A percentile compares a stretch with the other conserved stretches of the same genome.
Conservation (phyloP, 2,797 vertebrate species). For the Alcedo atthis region DNA sequence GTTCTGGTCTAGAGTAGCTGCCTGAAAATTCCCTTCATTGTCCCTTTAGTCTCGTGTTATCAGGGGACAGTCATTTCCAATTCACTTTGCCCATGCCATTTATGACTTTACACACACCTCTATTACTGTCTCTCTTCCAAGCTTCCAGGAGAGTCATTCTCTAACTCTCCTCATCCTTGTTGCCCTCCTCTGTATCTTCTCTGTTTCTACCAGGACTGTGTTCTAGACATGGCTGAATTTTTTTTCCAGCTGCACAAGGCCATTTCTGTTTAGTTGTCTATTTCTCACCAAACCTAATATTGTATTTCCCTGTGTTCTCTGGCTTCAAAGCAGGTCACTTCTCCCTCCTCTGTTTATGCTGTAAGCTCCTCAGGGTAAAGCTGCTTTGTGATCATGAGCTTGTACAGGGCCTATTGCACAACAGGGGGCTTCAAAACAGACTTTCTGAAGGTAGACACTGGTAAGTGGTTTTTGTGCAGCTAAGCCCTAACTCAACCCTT, state of each 20-base stretch:
- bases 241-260: background rate
- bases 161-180: background rate
- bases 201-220: background rate
- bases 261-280: background rate
- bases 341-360: background rate
- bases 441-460: background rate
- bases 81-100: background rate
- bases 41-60: background rate
- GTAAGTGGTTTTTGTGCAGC: no score
- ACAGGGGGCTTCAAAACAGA: background rate
- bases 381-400: background rate
- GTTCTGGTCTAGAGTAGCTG: conserved; percentile 9
- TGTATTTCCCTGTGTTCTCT: background rate
- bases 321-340: background rate
- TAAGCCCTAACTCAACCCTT: background rate
- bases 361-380: background rate
- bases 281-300: background rate
- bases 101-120: background rate
- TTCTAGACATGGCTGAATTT: background rate
- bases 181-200: background rate
- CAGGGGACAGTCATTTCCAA: background rate
- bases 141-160: background rate
- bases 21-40: conserved; percentile 13
- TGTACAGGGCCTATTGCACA: background rate
- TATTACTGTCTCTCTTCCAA: background rate